A percentile compares a stretch with the other conserved stretches of the same genome.
Conservation (phyloP, 2,797 vertebrate species). For the Karalla daura region DNA sequence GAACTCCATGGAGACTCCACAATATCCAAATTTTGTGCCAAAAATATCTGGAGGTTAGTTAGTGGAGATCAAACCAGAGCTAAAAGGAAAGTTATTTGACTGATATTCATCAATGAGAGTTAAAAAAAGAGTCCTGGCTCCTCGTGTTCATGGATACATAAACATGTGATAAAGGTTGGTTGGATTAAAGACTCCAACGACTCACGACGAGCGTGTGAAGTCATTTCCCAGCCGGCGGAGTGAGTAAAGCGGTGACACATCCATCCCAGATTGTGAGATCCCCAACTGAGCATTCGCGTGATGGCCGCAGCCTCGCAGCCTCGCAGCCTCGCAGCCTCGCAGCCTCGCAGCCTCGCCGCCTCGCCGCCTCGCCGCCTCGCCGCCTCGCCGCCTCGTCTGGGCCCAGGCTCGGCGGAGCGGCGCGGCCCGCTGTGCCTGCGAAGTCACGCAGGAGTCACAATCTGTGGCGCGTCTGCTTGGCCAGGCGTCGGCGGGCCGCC, state of each 20-base stretch:
- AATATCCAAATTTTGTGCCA: too few relatives aligned
- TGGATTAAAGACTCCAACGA: neutral
- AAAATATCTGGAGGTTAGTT: too few relatives aligned
- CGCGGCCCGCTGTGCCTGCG: conserved; percentile 64
- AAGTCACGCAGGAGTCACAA: conserved; percentile 78
- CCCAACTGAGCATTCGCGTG: conserved; percentile 70
- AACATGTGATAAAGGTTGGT: neutral
- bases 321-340: conserved; percentile 50
- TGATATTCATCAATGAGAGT: neutral
- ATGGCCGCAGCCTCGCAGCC: conserved; percentile 47
- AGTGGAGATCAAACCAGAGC: too few relatives aligned
- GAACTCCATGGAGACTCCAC: too few relatives aligned
- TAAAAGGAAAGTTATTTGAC: too few relatives aligned
- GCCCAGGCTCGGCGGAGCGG: conserved; percentile 47
- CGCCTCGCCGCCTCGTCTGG: conserved; percentile 60
- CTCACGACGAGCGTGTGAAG: conserved; percentile 12
- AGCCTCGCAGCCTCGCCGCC: conserved; percentile 44
- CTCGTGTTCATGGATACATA: neutral
- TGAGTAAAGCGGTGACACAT: conserved; percentile 33
- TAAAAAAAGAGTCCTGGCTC: neutral
- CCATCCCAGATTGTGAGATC: conserved; percentile 55
- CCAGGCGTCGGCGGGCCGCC: conserved; percentile 27
- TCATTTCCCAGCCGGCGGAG: conserved; percentile 17
- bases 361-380: conserved; percentile 55
- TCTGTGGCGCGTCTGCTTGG: conserved; percentile 72